Conservation (phyloP, 2,888 invertebrate species). For the Harpagoxenus sublaevis region DNA sequence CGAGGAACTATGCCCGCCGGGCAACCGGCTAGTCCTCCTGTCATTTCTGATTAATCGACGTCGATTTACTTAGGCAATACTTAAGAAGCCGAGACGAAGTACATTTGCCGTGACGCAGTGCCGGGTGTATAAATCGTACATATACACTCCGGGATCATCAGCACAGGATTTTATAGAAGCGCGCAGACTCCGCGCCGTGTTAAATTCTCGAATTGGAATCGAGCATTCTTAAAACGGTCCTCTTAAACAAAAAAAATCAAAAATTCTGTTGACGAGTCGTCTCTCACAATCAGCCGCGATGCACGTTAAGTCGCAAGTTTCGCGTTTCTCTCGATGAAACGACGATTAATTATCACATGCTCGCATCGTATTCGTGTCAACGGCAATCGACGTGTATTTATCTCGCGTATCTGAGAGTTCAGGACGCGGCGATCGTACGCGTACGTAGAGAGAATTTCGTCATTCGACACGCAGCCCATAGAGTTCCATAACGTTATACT, state of each 20-base stretch:
- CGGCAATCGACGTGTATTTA: not conserved
- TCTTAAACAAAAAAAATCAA: not conserved
- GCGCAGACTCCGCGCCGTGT: slow-evolving; percentile 8
- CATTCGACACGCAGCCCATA: not conserved
- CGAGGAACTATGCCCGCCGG: slow-evolving; percentile 49
- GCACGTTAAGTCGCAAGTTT: not conserved
- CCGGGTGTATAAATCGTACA: slow-evolving; percentile 49
- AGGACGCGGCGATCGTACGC: not conserved
- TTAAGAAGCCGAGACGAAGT: slow-evolving; percentile 63
- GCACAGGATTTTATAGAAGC: slow-evolving; percentile 46
- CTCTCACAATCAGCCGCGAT: not conserved
- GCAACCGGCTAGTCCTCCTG: slow-evolving; percentile 63
- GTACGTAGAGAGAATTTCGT: slow-evolving; percentile 24
- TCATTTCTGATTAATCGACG: slow-evolving; percentile 75
- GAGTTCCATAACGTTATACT: slow-evolving; percentile 3
- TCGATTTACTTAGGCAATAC: slow-evolving; percentile 69
- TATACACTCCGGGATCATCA: slow-evolving; percentile 43
- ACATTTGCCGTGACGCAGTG: slow-evolving; percentile 53
- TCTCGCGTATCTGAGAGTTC: not conserved
- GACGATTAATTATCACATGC: slow-evolving; percentile 10
- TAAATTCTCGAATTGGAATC: slow-evolving; percentile 34
- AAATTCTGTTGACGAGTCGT: slow-evolving; percentile 8
- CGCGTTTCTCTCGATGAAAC: slow-evolving; percentile 8
- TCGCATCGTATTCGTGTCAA: not conserved
- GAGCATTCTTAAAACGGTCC: not conserved